A percentile compares a stretch with the other conserved stretches of the same genome.
Conservation (phyloP, 2,797 vertebrate species). For the Bradypus variegatus region DNA sequence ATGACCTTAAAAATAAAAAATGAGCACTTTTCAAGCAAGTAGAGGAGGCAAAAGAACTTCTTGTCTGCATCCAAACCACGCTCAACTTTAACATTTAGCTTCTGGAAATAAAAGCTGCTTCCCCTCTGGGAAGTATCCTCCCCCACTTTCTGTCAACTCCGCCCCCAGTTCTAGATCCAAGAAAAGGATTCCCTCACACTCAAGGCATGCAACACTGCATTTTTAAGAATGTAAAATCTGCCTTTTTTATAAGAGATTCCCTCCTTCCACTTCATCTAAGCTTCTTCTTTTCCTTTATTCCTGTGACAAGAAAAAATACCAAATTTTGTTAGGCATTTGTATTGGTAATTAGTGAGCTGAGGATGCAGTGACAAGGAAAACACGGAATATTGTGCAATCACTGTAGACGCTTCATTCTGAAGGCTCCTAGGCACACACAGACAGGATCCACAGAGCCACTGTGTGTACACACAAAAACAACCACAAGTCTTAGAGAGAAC, state of each 20-base stretch:
- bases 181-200: neutral
- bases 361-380: neutral
- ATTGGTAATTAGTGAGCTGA: neutral
- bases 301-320: neutral
- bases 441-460: neutral
- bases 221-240: neutral
- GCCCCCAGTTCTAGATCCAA: neutral
- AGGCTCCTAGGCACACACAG: neutral
- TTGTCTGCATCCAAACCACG: slow-evolving; percentile 35
- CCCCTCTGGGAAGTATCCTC: neutral
- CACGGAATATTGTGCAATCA: neutral
- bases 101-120: neutral
- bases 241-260: neutral
- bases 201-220: neutral
- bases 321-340: neutral
- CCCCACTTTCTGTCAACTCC: neutral
- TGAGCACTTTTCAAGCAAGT: slow-evolving; percentile 4
- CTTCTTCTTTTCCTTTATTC: neutral
- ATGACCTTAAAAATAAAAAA: slow-evolving; percentile 56
- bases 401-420: neutral
- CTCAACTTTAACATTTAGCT: slow-evolving; percentile 61
- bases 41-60: slow-evolving; percentile 40
- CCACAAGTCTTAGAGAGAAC: neutral
- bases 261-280: neutral
- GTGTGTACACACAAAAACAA: neutral